A percentile compares a stretch with the other conserved stretches of the same genome.
Evolutionary conservation across 2,797 vertebrate genomes (phyloP).

Genomic region (Sciurus carolinensis): DNA sequence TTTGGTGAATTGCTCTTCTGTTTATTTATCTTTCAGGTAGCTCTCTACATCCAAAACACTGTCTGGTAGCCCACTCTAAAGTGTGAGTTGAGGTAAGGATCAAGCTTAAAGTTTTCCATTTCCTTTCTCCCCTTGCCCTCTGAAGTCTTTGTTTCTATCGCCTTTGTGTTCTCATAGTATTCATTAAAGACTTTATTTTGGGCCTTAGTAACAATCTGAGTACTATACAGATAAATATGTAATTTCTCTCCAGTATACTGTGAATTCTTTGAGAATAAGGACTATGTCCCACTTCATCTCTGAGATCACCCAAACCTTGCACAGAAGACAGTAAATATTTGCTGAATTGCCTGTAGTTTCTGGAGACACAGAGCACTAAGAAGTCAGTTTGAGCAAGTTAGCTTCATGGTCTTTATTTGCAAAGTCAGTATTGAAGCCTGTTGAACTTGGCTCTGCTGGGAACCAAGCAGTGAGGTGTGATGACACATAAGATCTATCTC

Average conservation of each 20-base stretch:
- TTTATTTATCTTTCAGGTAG: conserved; percentile 32
- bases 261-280: conserved; percentile 64
- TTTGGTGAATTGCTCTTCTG: conserved; percentile 43
- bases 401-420: conserved; percentile 54
- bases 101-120: background rate
- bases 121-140: background rate
- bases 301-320: conserved; percentile 21
- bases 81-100: background rate
- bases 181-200: conserved; percentile 2
- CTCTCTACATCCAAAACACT: background rate
- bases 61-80: background rate
- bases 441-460: conserved; percentile 19
- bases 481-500: background rate
- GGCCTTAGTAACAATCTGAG: background rate
- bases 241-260: conserved; percentile 28
- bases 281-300: background rate
- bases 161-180: conserved; percentile 14
- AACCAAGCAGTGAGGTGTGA: conserved; percentile 23
- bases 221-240: conserved; percentile 1
- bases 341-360: conserved; percentile 43
- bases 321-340: conserved; percentile 68
- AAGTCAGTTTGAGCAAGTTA: conserved; percentile 52
- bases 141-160: conserved; percentile 31
- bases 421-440: conserved; percentile 51
- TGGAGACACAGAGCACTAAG: conserved; percentile 55